These are phyloP conservation scores for Helogale parvula DNA, from an alignment of 2,113 vertebrate genomes.

Conservation along the genomic window DNA sequence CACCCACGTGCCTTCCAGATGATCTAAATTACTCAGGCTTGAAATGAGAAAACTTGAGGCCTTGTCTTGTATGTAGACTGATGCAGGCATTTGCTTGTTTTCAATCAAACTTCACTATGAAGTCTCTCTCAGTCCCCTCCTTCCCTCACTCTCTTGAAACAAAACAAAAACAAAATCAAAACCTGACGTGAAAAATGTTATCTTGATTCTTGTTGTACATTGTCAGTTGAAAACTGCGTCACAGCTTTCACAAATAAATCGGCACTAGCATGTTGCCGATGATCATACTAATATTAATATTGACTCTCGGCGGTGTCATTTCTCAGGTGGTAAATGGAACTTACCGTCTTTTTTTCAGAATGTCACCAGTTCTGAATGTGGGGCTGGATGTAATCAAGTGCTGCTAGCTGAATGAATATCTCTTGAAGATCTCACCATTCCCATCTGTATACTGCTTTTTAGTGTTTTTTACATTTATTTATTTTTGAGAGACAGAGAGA, in stretches of 20 bases:
- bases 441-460: not conserved
- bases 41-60: constrained; percentile 76
- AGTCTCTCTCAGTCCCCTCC: not conserved
- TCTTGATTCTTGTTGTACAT: not conserved
- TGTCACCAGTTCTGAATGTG: not conserved
- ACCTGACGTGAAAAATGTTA: constrained; percentile 22
- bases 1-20: constrained; percentile 57
- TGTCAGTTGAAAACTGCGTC: not conserved
- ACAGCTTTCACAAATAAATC: not conserved
- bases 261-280: not conserved
- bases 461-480: no score
- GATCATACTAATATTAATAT: not conserved
- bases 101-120: constrained; percentile 49
- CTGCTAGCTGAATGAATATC: not conserved
- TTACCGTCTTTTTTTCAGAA: not conserved
- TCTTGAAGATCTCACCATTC: not conserved
- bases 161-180: constrained; percentile 23
- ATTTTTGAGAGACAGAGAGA: no score
- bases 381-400: not conserved
- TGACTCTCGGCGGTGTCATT: not conserved
- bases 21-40: constrained; percentile 77
- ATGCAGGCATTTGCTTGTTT: constrained; percentile 51
- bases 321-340: not conserved
- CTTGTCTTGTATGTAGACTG: not conserved
- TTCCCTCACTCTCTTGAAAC: not conserved